phyloP scores from a whole-genome alignment of 2,113 vertebrate genomes.

The Indicator maculatus region DNA sequence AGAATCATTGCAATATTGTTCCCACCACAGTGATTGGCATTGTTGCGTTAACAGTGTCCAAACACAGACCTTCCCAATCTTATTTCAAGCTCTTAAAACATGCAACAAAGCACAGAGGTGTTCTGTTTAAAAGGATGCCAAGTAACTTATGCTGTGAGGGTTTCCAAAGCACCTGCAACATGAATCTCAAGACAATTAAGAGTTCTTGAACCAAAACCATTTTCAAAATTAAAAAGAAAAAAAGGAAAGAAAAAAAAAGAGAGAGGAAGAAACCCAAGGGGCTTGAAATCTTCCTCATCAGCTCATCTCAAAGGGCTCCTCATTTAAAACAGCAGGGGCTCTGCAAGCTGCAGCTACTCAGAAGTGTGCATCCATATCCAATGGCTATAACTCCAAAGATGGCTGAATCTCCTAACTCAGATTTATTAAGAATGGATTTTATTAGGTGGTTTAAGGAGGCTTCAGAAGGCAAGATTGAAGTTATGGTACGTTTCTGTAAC shows the following conservation, averaged over 20 bases:
- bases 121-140: neutral
- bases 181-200: fast-evolving
- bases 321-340: neutral
- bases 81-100: neutral
- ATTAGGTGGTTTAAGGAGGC: neutral
- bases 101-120: neutral
- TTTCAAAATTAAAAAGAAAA: neutral
- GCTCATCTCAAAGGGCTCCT: neutral
- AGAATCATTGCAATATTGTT: fast-evolving
- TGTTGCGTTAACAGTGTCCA: fast-evolving
- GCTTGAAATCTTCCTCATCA: neutral
- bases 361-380: neutral
- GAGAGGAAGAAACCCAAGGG: neutral
- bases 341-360: neutral
- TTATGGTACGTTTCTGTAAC: conserved; percentile 9
- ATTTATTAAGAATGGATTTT: conserved; percentile 23
- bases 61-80: neutral
- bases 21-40: fast-evolving
- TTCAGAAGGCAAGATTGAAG: conserved; percentile 27
- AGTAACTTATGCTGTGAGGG: fast-evolving
- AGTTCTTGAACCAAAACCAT: neutral
- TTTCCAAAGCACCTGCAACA: neutral
- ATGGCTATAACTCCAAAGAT: neutral
- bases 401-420: neutral
- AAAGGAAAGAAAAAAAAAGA: neutral